phyloP scores from a whole-genome alignment of 1,140 invertebrate genomes.

The Anthonomus grandis region DNA sequence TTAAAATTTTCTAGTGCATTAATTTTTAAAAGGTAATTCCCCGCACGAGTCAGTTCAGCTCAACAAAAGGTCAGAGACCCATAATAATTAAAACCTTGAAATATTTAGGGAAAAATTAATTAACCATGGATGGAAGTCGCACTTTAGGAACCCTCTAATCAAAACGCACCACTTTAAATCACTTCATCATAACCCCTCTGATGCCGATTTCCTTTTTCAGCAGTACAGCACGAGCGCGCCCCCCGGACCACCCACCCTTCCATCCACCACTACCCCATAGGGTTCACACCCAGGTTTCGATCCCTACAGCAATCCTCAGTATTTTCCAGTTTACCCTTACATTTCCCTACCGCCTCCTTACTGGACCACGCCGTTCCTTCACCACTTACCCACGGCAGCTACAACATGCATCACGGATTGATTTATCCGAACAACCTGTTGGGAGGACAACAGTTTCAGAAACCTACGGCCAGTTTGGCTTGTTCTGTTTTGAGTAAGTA shows the following conservation, averaged over 20 bases:
- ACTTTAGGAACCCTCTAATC: too few relatives aligned
- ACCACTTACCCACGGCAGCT: constrained; percentile 8
- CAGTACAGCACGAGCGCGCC: constrained; percentile 86
- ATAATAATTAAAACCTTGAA: too few relatives aligned
- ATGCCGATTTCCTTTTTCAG: constrained; percentile 51
- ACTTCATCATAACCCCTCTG: neutral
- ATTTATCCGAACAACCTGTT: constrained; percentile 43
- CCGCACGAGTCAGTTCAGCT: too few relatives aligned
- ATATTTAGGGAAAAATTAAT: too few relatives aligned
- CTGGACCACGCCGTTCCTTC: constrained; percentile 24
- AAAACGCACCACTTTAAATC: too few relatives aligned
- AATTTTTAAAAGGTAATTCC: too few relatives aligned
- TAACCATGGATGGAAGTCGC: too few relatives aligned
- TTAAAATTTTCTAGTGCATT: too few relatives aligned
- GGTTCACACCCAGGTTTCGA: constrained; percentile 40
- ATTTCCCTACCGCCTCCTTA: constrained; percentile 45
- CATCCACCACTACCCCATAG: constrained; percentile 47
- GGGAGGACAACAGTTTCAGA: constrained; percentile 32
- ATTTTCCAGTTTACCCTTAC: constrained; percentile 53
- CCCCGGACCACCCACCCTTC: constrained; percentile 57
- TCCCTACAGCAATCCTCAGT: constrained; percentile 46
- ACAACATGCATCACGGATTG: constrained; percentile 39
- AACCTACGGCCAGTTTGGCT: constrained; percentile 31
- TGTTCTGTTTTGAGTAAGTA: constrained; percentile 25
- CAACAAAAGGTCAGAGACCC: too few relatives aligned